Conservation (phyloP, 2,888 invertebrate species). For the Drosophila macrospina region DNA sequence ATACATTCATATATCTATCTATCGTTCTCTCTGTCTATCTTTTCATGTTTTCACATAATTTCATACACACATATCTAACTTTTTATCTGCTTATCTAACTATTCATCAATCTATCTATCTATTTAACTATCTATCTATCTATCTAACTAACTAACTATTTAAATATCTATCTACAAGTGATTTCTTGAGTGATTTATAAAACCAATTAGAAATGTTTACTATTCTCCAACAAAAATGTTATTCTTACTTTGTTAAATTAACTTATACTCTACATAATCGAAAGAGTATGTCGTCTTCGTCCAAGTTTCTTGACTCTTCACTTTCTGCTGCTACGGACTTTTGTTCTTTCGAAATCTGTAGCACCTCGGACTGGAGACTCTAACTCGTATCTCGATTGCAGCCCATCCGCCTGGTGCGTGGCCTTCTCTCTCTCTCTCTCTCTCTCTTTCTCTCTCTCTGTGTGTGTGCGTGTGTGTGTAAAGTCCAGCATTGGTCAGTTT, state of each 20-base stretch:
- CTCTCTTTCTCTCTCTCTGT: conserved; percentile 3
- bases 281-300: conserved; percentile 10
- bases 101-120: not conserved
- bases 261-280: not conserved
- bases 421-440: conserved; percentile 6
- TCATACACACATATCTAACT: no score
- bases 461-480: conserved; percentile 26
- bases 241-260: no score
- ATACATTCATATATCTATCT: not conserved
- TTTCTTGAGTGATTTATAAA: no score
- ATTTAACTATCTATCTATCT: not conserved
- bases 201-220: no score
- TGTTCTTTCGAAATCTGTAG: conserved; percentile 39
- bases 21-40: no score
- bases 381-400: conserved; percentile 38
- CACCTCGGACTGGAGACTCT: conserved; percentile 14
- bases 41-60: no score
- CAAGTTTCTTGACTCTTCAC: no score
- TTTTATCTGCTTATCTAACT: not conserved
- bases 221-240: no score
- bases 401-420: conserved; percentile 32
- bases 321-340: conserved; percentile 12
- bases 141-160: not conserved
- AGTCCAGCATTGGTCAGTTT: conserved; percentile 46
- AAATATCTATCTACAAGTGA: no score